Evolutionary conservation across 2,888 invertebrate species (phyloP).

Genomic region (Tetanocera ferruginea): DNA sequence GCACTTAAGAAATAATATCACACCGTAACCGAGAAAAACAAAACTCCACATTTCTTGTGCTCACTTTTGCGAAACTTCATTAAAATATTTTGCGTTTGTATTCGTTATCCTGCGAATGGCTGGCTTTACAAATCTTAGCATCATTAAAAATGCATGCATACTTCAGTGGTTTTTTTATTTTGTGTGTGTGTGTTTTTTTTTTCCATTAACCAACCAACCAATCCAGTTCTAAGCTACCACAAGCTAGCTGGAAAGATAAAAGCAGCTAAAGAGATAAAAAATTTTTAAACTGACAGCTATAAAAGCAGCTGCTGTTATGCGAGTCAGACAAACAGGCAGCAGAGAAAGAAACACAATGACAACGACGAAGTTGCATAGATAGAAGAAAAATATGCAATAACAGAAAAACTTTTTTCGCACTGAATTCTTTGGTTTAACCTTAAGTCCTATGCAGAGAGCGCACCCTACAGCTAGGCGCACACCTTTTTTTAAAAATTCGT

Average conservation of each 20-base stretch:
- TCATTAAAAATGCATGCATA: constrained; percentile 2
- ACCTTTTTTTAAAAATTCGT: background rate
- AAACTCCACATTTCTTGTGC: background rate
- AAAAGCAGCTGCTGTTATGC: background rate
- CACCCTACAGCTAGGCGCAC: background rate
- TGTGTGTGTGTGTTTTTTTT: too few species aligned
- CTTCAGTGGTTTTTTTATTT: background rate
- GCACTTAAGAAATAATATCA: too few species aligned
- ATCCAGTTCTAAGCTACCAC: background rate
- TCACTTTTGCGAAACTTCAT: background rate
- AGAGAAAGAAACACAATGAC: background rate
- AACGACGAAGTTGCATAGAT: too few species aligned
- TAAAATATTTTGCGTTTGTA: background rate
- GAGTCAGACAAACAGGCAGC: background rate
- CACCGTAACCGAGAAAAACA: too few species aligned
- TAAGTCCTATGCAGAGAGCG: background rate
- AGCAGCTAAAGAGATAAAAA: background rate
- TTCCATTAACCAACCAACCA: background rate
- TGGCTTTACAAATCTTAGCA: background rate
- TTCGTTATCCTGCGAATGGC: background rate
- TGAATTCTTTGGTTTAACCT: background rate
- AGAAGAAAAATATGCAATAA: too few species aligned
- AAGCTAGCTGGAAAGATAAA: background rate
- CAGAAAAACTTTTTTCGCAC: background rate
- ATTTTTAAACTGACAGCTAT: background rate